A percentile compares a stretch with the other conserved stretches of the same genome.
phyloP scores from a whole-genome alignment of 1,140 invertebrate genomes.

The Amphibalanus amphitrite region DNA sequence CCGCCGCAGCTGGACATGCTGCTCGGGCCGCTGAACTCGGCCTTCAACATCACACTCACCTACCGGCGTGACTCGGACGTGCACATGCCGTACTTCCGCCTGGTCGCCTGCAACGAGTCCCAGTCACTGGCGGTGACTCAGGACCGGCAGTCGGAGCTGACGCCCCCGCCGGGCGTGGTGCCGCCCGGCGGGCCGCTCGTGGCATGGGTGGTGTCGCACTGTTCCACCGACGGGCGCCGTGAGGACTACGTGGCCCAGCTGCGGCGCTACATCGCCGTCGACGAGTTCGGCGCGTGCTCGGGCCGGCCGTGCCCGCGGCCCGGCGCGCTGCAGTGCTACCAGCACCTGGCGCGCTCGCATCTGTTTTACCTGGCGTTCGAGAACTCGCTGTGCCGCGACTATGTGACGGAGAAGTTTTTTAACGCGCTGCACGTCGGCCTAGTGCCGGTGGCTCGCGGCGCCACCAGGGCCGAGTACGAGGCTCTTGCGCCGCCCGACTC shows the following conservation, averaged over 20 bases:
- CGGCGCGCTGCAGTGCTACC: constrained; percentile 20
- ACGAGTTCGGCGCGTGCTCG: constrained; percentile 25
- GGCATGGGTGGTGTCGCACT: constrained; percentile 29
- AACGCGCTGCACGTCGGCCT: background rate
- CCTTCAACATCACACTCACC: no score
- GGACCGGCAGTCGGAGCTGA: no score
- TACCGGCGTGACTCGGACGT: no score
- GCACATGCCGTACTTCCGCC: no score
- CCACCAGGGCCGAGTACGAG: constrained; percentile 68
- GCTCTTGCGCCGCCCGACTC: constrained; percentile 67
- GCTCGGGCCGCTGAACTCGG: no score
- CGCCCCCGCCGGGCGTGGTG: background rate
- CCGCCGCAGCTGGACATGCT: no score
- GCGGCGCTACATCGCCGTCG: constrained; percentile 20
- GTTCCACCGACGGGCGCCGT: constrained; percentile 18
- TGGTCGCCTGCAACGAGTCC: no score
- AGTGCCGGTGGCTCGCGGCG: constrained; percentile 87
- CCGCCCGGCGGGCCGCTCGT: background rate
- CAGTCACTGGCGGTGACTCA: no score
- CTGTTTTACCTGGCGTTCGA: constrained; percentile 26
- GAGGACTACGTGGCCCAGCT: constrained; percentile 21
- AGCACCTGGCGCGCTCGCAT: constrained; percentile 21
- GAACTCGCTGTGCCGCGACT: constrained; percentile 27
- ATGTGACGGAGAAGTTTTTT: constrained; percentile 28
- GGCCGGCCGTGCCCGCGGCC: constrained; percentile 17